Evolutionary conservation across 2,888 invertebrate genomes (phyloP), one percentile per base, ranked within the genome.

Genomic region (Leucania comma): DNA sequence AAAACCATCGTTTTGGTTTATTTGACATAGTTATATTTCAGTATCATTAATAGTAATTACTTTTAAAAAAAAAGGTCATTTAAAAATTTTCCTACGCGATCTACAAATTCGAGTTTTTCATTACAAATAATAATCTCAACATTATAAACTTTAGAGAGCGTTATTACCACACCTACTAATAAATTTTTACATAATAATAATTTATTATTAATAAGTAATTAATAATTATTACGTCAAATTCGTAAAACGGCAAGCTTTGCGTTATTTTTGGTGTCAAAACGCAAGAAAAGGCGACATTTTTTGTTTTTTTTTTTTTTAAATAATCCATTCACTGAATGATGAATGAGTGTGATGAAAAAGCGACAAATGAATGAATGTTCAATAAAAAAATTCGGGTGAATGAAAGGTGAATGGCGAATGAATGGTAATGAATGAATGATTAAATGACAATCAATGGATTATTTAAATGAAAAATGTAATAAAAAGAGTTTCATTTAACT

Each of bases 71-170:
- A 1, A 63, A 72, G 29, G 38, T 62, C 32, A 42, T 62, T 75
- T 22, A 17, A 63, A 63, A 64, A 76, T 26, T 29, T 72, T 26
- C 10, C 78, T 82, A 79, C 67, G 9, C 50, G 42, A 64, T 35
- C 78, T 79, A 82, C 46, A 82, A 79, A 79, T 82, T 80, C 80
- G 74, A 68, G 22, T 57, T 58, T 77, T 64, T 68, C n/a, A 67
- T 60, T 73, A 69, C 35, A 73, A 72, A 82, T 79, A 51, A 82
- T 79, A 67, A 73, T 80, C 51, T 65, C 57, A 64, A 53, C 58
- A 24, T 38, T 51, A 29, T 75, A 22, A 26, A 68, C 10, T 56
- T 60, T 74, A 80, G 82, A 80, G 82, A 80, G 80, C 82, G 1
- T 61, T 78, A 65, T 58, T 54, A 53, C 46, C 63, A 81, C 61